Conservation (phyloP, 1,140 invertebrate species). For the Drosophila burlai region DNA sequence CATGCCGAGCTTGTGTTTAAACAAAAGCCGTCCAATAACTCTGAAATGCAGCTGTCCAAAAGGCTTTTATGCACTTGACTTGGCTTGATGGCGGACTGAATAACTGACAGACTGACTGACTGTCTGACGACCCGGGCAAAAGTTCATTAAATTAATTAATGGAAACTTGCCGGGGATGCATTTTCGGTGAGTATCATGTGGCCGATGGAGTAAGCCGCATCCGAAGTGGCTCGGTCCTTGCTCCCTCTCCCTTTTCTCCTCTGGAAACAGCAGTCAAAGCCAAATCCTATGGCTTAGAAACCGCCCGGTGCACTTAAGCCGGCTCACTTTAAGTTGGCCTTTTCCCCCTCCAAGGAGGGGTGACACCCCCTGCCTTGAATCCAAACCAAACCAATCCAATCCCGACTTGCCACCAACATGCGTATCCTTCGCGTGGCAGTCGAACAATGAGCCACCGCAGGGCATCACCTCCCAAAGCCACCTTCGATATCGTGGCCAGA, state of each 20-base stretch:
- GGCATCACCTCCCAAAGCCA: conserved; percentile 39
- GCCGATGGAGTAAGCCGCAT: conserved; percentile 22
- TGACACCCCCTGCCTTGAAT: conserved; percentile 1
- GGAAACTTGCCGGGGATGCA: conserved; percentile 23
- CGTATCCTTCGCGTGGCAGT: conserved; percentile 64
- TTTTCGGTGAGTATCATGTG: conserved; percentile 42
- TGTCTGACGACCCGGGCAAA: conserved; percentile 27
- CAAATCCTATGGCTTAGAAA: conserved; percentile 40
- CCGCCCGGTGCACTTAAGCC: conserved; percentile 13
- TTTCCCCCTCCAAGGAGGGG: background rate
- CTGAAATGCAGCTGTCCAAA: conserved; percentile 43
- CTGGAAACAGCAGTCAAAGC: conserved; percentile 49
- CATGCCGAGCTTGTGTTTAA: conserved; percentile 10
- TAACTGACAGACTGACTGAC: conserved; percentile 27
- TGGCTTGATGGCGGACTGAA: conserved; percentile 13
- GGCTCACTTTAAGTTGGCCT: conserved; percentile 39
- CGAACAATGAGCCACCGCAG: conserved; percentile 72
- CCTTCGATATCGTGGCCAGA: conserved; percentile 9
- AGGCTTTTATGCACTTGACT: conserved; percentile 37
- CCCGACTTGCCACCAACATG: conserved; percentile 70
- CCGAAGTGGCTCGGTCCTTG: background rate
- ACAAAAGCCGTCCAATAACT: conserved; percentile 20
- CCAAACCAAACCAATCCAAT: conserved; percentile 54
- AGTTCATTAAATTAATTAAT: conserved; percentile 59
- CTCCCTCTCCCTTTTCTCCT: background rate